Base-by-base conservation (phyloP, 2,113 vertebrate genomes). In the Psettodes erumei region DNA sequence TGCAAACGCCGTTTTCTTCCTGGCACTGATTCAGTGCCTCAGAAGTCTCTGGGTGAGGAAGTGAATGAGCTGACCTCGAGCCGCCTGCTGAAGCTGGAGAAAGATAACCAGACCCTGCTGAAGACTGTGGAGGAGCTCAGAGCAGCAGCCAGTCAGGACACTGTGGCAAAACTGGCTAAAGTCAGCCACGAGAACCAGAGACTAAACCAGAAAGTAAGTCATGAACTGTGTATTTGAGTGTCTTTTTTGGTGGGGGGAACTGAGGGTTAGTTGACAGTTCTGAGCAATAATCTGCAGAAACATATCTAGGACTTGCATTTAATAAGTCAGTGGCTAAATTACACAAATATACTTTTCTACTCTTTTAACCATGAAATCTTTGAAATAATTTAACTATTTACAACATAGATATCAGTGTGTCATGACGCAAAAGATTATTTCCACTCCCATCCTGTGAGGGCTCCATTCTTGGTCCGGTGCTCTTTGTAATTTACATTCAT, bases 51-150 rank as follows among this genome's bases (percentile, higher is more conserved):
- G 82, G 95, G 97, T 16, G 96, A 98, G 50, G 98, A 99, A 75
- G 98, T 99, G 55, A 99, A 95, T 76, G 98, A 99, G 58, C 87
- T 97, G 90, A 96, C 96, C 19, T 99, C 98, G 27, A 99, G 98
- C 86, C 95, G 94, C 7, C 93, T 99, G 71, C 85, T 99, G 63
- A 99, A 98, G 85, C 42, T 99, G 85, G 98, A 99, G 87, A 99
- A 97, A 94, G 98, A 99, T 92, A 99, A 99, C 91, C 98, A 99
- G 91, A 94, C 93, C 15, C 94, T 99, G 86, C 90, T 96, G 86
- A 98, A 96, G 91, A 97, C 95, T 0, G 94, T 99, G 83, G 96
- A 99, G 89, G 96, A 98, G 28, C 95, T 99, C 75, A 94, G 93
- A 67, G 94, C 87, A 72, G 80, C 90, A 33, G 61, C 93, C 71